These are phyloP conservation scores for Rattus norvegicus DNA, from an alignment of 2,113 vertebrate species.

Conservation along the genomic window GRCr8 NC_086032.1:100437501-100438000, in stretches of 20 bases:
- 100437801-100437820: neutral
- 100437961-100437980: constrained; percentile 8
- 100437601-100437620: neutral
- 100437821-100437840: neutral
- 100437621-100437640: neutral
- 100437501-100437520: constrained; percentile 25
- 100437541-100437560: constrained; percentile 30
- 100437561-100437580: neutral
- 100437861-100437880: neutral
- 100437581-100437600: neutral
- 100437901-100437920: neutral
- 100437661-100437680: neutral
- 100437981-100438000: neutral
- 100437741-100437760: constrained; percentile 24
- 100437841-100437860: neutral
- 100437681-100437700: constrained; percentile 5
- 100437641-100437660: neutral
- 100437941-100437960: neutral
- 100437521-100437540: neutral
- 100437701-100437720: neutral
- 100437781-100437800: constrained; percentile 7
- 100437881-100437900: neutral
- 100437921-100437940: neutral
- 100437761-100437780: neutral
- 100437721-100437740: neutral